Base-by-base conservation (phyloP, 1,140 invertebrate genomes). In the Streblospio benedicti region DNA sequence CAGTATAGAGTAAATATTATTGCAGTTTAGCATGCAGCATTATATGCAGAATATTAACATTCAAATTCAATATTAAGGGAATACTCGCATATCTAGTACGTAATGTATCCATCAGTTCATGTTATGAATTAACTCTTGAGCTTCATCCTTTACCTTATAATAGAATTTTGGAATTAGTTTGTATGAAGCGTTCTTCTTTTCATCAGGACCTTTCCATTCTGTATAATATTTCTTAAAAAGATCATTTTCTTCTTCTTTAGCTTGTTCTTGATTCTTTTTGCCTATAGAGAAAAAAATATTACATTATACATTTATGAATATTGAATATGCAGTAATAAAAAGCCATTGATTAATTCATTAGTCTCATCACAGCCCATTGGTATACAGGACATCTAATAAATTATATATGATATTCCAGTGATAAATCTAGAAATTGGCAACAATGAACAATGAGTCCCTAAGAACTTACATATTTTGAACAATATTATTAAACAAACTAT, bases 81-180 rank as follows among this genome's bases (percentile, higher is more conserved):
- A 45, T 27, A 49, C 20, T 27, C 55, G 18, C 45, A 31, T 56
- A 33, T 57, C 25, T 57, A n/a, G 20, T 23, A 30, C 32, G n/a
- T 4, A 30, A 28, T 45, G 9, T 23, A 49, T 45, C 6, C n/a
- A 49, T 51, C 27, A 52, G 3, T 20, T 18, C 49, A 33, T 41
- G 27, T 30, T 49, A 20, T 23, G n/a, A 38, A 1, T 20, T 44
- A n/a, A 14, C 5, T 30, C 0, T 30, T 38, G 2, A 20, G 18
- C 14, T 35, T 14, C 12, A 50, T 5, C 41, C 30, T 0, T 31
- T 63, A 75, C 72, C 67, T 86, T 87, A 63, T 85, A 85, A 75
- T 86, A 91, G 71, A 92, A 89, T 70, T 85, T 86, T 0, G 88
- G 88, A 68, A 90, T 87, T 60, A 66, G 65, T 28, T 70, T 62